Evolutionary conservation across 1,140 invertebrate species (phyloP), one percentile per base, ranked within the genome.

Genomic region (Eumeta japonica): DNA sequence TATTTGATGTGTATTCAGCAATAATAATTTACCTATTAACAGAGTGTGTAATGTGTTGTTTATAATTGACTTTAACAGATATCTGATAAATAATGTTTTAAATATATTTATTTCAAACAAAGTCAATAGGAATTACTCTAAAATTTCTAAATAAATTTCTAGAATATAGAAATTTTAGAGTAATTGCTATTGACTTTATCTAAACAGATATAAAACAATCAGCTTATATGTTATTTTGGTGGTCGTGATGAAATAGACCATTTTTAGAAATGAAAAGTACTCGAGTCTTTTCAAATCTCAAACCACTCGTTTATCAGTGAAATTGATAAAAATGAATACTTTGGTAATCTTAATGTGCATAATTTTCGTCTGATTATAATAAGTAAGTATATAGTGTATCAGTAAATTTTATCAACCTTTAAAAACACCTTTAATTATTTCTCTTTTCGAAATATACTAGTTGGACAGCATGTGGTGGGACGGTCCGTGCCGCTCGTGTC

Each of bases 401-500:
- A n/a, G n/a, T n/a, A n/a, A n/a, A n/a, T 24, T n/a, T 7, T 7
- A n/a, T n/a, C 20, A 7, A 24, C 7, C n/a, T 24, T 24, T 7
- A 24, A 24, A 7, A 24, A 7, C n/a, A 24, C 7, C 7, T 24
- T 24, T 30, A 13, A 30, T 11, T 4, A 11, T 14, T 30, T 30
- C 5, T 14, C 7, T 30, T 10, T 10, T 10, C 9, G 13, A 30
- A 9, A 14, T 10, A 30, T 13, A 16, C 2, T 35, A 79, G 75
- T 29, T 66, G 29, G 81, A 83, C 17, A 76, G 81, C 10, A 76
- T 58, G 1, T 88, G 86, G 86, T 47, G 77, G 41, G 85, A 88
- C 51, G 86, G 85, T 1, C 81, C 83, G 2, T 89, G 86, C 44
- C 77, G 79, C 10, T 63, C 65, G 2, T 88, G 87, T 50, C 58